Conservation (phyloP, 2,113 vertebrate genomes). For the Stigmatopora argus region DNA sequence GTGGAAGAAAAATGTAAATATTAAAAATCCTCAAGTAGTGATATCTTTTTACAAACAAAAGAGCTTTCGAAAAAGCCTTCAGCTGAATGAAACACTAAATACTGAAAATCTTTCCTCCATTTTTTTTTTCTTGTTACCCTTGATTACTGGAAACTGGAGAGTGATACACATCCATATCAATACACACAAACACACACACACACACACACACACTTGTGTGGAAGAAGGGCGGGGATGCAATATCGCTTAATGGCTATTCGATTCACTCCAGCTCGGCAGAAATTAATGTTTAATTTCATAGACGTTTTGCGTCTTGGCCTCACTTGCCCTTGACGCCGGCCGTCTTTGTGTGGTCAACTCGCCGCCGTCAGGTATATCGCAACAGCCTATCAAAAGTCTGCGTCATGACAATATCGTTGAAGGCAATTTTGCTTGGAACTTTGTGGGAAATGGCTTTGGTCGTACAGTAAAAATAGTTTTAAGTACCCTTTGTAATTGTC, state of each 20-base stretch:
- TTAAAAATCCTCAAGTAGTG: neutral
- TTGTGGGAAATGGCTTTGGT: neutral
- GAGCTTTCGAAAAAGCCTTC: conserved; percentile 10
- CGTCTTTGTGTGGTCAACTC: conserved; percentile 34
- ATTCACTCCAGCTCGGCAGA: neutral
- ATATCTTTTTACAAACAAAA: conserved; percentile 74
- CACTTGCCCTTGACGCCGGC: conserved; percentile 17
- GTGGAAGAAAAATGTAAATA: neutral
- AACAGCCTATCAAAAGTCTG: neutral
- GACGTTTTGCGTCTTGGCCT: conserved; percentile 6
- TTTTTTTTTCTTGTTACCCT: conserved; percentile 12
- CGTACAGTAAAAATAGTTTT: too few species aligned
- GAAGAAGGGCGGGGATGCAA: conserved; percentile 10
- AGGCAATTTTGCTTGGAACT: neutral
- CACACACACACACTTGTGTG: neutral
- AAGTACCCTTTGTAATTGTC: too few species aligned
- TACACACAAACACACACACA: conserved; percentile 3
- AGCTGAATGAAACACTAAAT: neutral
- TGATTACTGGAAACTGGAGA: conserved; percentile 50
- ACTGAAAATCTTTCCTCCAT: neutral
- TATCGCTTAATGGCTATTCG: conserved; percentile 6
- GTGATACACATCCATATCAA: conserved; percentile 18
- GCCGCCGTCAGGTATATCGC: conserved; percentile 55
- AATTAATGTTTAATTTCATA: conserved; percentile 11
- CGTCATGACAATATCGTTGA: neutral